Base-by-base conservation (phyloP, 2,797 vertebrate species). In the Cephalopachus bancanus region DNA sequence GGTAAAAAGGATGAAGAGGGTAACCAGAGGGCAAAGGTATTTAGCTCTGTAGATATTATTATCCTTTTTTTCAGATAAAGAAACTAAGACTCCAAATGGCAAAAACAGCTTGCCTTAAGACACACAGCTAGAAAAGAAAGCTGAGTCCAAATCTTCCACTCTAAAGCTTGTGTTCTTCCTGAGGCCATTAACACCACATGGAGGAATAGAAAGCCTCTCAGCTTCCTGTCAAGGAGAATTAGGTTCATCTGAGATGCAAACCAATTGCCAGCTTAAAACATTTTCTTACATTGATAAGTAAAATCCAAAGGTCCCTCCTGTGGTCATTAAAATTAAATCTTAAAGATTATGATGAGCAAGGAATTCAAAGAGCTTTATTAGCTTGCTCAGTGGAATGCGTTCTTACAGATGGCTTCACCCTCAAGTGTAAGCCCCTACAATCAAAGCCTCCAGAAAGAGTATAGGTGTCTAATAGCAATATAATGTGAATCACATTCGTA, bases 251-350 rank as follows among this genome's bases (percentile, higher is more conserved):
- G 79, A 94, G 93, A 97, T 62, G 55, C 65, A 93, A 93, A 93
- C 80, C 93, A 85, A 92, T 93, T 84, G 86, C 76, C 62, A 93
- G 81, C 85, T 85, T 93, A 81, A 84, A 93, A 80, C 44, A 51
- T 28, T 69, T 72, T 81, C 89, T 91, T 83, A 91, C 51, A 62
- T 15, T 85, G 67, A 64, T 95, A 89, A 93, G 92, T 91, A 93
- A 86, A 94, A 96, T 57, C 87, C 55, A 55, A 85, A 93, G 62
- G 88, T 96, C 69, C 91, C 84, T 90, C 80, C 80, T 87, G 33
- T 84, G 65, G 92, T 94, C 92, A 84, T 72, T 95, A 92, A 94
- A 96, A 91, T 95, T 90, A 95, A 94, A 94, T 89, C 62, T 69
- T 83, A 91, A 96, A 94, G 75, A 87, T 74, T 53, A 75, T 62